phyloP scores from a whole-genome alignment of 2,888 invertebrate species.

The Lepas anatifera region DNA sequence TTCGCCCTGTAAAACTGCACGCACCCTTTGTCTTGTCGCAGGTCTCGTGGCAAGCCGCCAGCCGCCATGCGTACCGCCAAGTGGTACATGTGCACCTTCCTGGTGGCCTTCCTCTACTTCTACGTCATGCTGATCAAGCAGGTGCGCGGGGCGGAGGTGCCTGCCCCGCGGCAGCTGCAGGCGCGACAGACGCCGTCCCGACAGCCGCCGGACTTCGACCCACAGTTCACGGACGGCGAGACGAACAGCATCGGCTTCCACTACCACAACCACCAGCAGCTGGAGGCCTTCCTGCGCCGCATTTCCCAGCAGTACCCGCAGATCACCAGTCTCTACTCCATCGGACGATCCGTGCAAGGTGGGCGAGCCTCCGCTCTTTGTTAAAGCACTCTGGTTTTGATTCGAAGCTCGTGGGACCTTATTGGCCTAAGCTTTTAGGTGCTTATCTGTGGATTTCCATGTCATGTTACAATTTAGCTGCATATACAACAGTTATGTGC shows the following conservation, averaged over 20 bases:
- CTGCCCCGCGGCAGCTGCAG: neutral
- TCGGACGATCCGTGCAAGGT: constrained; percentile 88
- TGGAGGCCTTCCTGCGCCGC: constrained; percentile 67
- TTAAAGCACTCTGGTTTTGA: too few relatives aligned
- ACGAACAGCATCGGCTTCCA: constrained; percentile 50
- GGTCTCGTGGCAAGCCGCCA: neutral
- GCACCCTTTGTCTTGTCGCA: too few relatives aligned
- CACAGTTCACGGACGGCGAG: constrained; percentile 25
- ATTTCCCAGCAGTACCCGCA: constrained; percentile 70
- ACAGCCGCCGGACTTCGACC: neutral
- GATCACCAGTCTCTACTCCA: constrained; percentile 79
- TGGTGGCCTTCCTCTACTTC: constrained; percentile 32
- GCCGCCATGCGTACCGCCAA: constrained; percentile 31
- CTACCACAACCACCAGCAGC: constrained; percentile 75
- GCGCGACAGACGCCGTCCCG: neutral
- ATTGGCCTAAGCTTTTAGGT: too few relatives aligned
- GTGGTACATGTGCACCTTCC: constrained; percentile 33
- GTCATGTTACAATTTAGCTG: too few relatives aligned
- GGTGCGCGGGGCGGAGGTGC: constrained; percentile 30
- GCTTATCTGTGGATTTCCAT: too few relatives aligned
- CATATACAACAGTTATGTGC: too few relatives aligned
- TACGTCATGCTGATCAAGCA: constrained; percentile 33
- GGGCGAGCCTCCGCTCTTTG: too few relatives aligned
- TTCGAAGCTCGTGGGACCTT: too few relatives aligned
- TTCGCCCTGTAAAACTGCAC: too few relatives aligned